A percentile compares a stretch with the other conserved stretches of the same genome.
phyloP scores from a whole-genome alignment of 2,888 invertebrate species.

The Stegana nigrithorax region DNA sequence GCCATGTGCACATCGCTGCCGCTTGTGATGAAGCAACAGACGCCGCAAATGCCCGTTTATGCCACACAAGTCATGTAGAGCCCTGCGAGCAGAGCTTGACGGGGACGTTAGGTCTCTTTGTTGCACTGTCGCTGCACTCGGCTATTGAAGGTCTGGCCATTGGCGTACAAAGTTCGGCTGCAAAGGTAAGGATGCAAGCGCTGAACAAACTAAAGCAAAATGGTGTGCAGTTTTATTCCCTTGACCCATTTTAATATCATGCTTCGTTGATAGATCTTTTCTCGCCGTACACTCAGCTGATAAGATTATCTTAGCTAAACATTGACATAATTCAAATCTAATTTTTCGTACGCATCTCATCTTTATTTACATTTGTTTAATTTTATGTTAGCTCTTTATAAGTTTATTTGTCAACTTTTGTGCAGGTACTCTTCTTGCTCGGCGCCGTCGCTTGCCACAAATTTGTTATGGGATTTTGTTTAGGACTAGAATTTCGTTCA shows the following conservation, averaged over 20 bases:
- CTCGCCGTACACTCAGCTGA: background rate
- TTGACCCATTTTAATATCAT: slow-evolving; percentile 22
- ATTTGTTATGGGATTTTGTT: slow-evolving; percentile 83
- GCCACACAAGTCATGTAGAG: slow-evolving; percentile 77
- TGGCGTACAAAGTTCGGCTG: slow-evolving; percentile 77
- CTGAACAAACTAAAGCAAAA: too few relatives aligned
- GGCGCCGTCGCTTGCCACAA: slow-evolving; percentile 84
- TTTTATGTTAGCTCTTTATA: slow-evolving; percentile 27
- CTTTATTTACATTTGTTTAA: slow-evolving; percentile 16
- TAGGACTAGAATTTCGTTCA: slow-evolving; percentile 80
- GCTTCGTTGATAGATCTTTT: background rate
- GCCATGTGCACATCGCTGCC: background rate
- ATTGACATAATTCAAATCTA: slow-evolving; percentile 12
- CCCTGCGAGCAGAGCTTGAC: slow-evolving; percentile 75
- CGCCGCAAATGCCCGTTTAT: slow-evolving; percentile 67
- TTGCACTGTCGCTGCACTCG: slow-evolving; percentile 82
- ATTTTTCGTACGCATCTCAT: background rate
- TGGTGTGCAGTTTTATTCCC: background rate
- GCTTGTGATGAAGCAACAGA: slow-evolving; percentile 48
- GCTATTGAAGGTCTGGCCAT: slow-evolving; percentile 85
- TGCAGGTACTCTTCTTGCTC: slow-evolving; percentile 75
- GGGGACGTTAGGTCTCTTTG: slow-evolving; percentile 75
- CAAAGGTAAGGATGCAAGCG: slow-evolving; percentile 73
- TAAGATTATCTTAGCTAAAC: slow-evolving; percentile 18
- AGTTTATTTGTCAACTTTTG: slow-evolving; percentile 33